A percentile compares a stretch with the other conserved stretches of the same genome.
These are phyloP conservation scores for Heliconius erato DNA, from an alignment of 2,888 invertebrate species.

Conservation along the genomic window DNA sequence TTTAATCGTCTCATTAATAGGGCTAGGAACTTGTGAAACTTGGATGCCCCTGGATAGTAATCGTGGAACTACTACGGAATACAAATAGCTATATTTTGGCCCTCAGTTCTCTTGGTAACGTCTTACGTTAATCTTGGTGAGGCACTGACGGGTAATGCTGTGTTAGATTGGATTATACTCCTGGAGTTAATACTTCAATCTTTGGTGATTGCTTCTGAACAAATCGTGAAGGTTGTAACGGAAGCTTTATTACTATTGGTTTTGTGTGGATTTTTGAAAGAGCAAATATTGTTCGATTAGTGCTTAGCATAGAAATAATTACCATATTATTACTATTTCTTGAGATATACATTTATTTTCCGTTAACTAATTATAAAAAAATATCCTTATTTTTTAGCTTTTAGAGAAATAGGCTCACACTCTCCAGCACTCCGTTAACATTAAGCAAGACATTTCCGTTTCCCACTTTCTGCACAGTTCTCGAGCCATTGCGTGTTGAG, in stretches of 20 bases:
- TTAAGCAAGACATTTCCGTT: too few relatives aligned
- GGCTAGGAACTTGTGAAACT: constrained; percentile 75
- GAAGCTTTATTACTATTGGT: not conserved
- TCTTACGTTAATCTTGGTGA: constrained; percentile 56
- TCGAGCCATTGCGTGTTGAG: too few relatives aligned
- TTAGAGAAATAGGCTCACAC: too few relatives aligned
- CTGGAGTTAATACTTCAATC: constrained; percentile 26
- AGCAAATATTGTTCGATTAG: not conserved
- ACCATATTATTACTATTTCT: not conserved
- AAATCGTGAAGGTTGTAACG: not conserved
- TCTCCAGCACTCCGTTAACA: too few relatives aligned
- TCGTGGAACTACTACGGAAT: constrained; percentile 62
- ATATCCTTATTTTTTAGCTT: too few relatives aligned
- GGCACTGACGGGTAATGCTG: constrained; percentile 49
- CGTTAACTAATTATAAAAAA: too few relatives aligned
- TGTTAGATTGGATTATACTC: constrained; percentile 38
- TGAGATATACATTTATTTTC: not conserved
- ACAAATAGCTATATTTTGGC: constrained; percentile 70
- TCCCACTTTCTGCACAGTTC: too few relatives aligned
- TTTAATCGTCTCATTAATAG: constrained; percentile 83
- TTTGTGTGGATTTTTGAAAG: not conserved
- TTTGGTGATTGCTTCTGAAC: constrained; percentile 10
- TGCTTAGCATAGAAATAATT: not conserved
- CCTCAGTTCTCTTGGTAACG: constrained; percentile 53
- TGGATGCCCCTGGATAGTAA: constrained; percentile 67